These are phyloP conservation scores for Morpho achilles DNA, from an alignment of 2,888 invertebrate species.

Conservation along the genomic window DNA sequence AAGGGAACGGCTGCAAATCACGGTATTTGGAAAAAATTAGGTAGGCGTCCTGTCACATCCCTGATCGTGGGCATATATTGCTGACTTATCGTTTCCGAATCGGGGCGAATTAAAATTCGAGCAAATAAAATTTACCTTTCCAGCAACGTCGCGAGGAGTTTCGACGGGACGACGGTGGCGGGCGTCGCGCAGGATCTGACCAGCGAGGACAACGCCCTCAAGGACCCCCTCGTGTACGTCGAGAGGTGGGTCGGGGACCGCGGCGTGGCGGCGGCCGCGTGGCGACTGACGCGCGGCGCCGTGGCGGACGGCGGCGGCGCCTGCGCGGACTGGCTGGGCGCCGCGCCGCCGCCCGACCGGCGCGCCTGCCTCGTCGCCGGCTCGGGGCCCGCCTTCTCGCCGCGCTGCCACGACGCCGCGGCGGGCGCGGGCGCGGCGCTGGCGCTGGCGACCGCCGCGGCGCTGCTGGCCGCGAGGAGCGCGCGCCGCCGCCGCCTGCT, in stretches of 20 bases:
- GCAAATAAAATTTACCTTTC: not conserved
- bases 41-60: no score
- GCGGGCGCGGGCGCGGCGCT: slow-evolving; percentile 81
- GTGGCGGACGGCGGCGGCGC: not conserved
- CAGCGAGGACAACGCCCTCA: not conserved
- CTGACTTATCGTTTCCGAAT: no score
- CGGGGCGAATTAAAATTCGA: no score
- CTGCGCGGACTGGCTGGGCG: not conserved
- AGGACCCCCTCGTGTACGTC: not conserved
- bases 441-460: slow-evolving; percentile 65
- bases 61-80: no score
- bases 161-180: not conserved
- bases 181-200: not conserved
- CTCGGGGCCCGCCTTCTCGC: slow-evolving; percentile 61
- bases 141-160: not conserved
- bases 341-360: slow-evolving; percentile 5
- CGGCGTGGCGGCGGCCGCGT: not conserved
- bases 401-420: slow-evolving; percentile 83
- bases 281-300: not conserved
- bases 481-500: slow-evolving; percentile 29
- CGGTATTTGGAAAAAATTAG: no score
- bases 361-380: slow-evolving; percentile 15
- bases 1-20: no score
- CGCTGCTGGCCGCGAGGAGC: slow-evolving; percentile 76
- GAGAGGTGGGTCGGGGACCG: not conserved